Evolutionary conservation across 1,140 invertebrate species (phyloP).

Genomic region (Ceratosolen solmsi): DNA sequence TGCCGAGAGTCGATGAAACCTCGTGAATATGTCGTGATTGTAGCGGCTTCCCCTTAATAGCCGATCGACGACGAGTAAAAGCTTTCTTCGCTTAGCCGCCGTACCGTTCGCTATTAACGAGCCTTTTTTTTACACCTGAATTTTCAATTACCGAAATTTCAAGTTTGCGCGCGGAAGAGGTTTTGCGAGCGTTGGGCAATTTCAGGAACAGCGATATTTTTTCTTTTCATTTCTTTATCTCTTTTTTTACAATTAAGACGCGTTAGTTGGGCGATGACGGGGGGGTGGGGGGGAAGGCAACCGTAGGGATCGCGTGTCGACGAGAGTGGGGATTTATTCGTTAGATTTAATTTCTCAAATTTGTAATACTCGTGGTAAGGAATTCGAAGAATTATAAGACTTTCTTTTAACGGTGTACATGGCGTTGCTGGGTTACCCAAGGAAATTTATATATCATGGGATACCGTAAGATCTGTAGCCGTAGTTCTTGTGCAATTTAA

Average conservation of each 20-base stretch:
- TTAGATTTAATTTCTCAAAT: background rate
- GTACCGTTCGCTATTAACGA: background rate
- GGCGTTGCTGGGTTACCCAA: no score
- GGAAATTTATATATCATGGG: no score
- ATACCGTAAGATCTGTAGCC: background rate
- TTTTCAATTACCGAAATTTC: background rate
- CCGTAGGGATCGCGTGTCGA: no score
- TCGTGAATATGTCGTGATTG: conserved; percentile 11
- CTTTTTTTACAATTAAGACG: no score
- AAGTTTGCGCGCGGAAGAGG: background rate
- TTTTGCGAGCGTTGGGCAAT: no score
- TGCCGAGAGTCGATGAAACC: no score
- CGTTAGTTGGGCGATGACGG: no score
- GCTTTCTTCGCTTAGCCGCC: background rate
- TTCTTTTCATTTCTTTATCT: no score
- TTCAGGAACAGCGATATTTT: no score
- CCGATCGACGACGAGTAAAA: background rate
- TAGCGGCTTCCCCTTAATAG: background rate
- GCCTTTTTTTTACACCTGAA: background rate
- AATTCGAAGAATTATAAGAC: background rate
- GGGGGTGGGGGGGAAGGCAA: no score
- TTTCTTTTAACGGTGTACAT: background rate
- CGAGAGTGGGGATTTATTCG: no score
- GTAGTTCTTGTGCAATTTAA: background rate
- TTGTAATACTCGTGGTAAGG: background rate